Evolutionary conservation across 2,113 vertebrate species (phyloP).

Genomic region (Hyperopisus bebe): DNA sequence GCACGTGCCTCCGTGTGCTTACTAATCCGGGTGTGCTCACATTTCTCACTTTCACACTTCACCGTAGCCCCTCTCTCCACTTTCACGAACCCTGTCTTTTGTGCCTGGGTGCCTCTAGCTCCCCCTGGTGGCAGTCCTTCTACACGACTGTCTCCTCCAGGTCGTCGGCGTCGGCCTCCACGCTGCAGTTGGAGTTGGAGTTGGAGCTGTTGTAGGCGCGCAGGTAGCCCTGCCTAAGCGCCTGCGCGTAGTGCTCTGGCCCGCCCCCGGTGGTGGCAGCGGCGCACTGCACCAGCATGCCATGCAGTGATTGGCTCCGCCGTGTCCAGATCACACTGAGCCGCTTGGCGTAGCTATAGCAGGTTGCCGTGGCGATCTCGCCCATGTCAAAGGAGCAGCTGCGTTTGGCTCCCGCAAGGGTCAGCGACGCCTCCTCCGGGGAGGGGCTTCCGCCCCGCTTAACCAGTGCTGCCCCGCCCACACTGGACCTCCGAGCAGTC

Average conservation of each 20-base stretch:
- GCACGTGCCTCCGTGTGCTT: not conserved
- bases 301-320: conserved; percentile 80
- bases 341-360: conserved; percentile 75
- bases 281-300: conserved; percentile 69
- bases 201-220: conserved; percentile 52
- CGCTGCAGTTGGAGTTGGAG: conserved; percentile 56
- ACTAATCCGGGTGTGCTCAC: not conserved
- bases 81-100: not conserved
- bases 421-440: conserved; percentile 30
- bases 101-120: not conserved
- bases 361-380: conserved; percentile 49
- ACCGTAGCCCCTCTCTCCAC: not conserved
- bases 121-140: not conserved
- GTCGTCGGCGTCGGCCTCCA: conserved; percentile 51
- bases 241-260: conserved; percentile 21
- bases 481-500: conserved; percentile 2
- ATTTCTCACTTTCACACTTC: not conserved
- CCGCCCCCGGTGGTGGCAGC: conserved; percentile 36
- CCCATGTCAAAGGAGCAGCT: conserved; percentile 82
- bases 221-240: conserved; percentile 47
- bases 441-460: conserved; percentile 33
- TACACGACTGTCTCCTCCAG: conserved; percentile 84
- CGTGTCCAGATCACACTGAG: conserved; percentile 78
- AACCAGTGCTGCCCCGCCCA: not conserved
- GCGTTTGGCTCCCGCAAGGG: conserved; percentile 56